These are phyloP conservation scores for Alca torda DNA, from an alignment of 2,797 vertebrate species.

Conservation along the genomic window DNA sequence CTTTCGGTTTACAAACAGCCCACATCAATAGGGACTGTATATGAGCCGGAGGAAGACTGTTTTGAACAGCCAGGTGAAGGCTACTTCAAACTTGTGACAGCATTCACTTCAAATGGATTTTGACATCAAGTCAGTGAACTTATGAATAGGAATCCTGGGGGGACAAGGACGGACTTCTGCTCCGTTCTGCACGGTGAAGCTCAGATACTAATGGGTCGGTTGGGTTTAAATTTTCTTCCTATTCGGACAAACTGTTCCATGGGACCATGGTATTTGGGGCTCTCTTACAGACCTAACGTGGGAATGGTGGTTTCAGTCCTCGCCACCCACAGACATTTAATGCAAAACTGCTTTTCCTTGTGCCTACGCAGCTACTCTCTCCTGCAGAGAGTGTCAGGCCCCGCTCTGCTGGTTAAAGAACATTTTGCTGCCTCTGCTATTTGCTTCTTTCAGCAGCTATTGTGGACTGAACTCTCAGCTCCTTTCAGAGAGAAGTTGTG, in stretches of 20 bases:
- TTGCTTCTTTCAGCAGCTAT: slow-evolving; percentile 36
- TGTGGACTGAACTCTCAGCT: slow-evolving; percentile 32
- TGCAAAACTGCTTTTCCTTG: not conserved
- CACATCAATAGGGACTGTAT: not conserved
- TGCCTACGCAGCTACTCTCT: not conserved
- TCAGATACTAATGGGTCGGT: not conserved
- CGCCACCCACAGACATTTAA: not conserved
- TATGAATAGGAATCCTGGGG: not conserved
- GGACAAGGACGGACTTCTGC: not conserved
- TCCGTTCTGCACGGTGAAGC: not conserved
- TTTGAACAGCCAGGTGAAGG: not conserved
- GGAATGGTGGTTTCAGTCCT: not conserved
- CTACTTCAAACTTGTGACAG: not conserved
- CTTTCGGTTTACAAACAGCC: not conserved
- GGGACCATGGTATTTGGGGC: not conserved
- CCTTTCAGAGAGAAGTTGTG: not conserved
- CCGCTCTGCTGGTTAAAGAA: slow-evolving; percentile 41
- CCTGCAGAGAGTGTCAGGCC: slow-evolving; percentile 50
- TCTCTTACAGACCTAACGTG: not conserved
- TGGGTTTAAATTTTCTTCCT: not conserved
- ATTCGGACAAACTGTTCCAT: not conserved
- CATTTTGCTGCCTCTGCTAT: slow-evolving; percentile 47
- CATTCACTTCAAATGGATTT: not conserved
- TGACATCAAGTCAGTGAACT: not conserved
- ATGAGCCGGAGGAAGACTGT: not conserved